Evolutionary conservation across 2,113 vertebrate genomes (phyloP).

Genomic region (Neomonachus schauinslandi): DNA sequence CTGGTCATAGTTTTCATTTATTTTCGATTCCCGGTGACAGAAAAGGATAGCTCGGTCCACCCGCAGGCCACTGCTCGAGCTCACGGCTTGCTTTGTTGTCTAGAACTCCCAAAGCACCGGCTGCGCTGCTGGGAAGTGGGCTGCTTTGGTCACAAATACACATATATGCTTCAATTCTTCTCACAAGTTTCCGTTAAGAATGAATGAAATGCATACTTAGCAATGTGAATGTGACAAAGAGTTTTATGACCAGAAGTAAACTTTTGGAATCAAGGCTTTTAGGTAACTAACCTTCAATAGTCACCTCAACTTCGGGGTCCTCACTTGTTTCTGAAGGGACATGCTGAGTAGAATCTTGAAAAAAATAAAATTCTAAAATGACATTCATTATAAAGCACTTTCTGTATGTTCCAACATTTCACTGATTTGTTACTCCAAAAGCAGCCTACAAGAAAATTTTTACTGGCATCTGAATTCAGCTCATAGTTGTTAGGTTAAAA

Average conservation of each 20-base stretch:
- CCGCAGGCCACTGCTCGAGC: background rate
- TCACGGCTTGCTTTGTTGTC: background rate
- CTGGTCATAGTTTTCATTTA: slow-evolving; percentile 36
- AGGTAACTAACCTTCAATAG: slow-evolving; percentile 87
- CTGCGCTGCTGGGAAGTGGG: slow-evolving; percentile 5
- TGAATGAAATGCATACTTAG: slow-evolving; percentile 52
- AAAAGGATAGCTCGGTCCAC: background rate
- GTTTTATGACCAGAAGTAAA: slow-evolving; percentile 66
- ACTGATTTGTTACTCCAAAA: slow-evolving; percentile 54
- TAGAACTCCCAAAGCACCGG: background rate
- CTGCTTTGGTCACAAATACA: slow-evolving; percentile 41
- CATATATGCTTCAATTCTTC: background rate
- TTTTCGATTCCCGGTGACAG: background rate
- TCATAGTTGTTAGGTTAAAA: slow-evolving; percentile 15
- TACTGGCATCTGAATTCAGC: slow-evolving; percentile 52
- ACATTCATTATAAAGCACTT: slow-evolving; percentile 74
- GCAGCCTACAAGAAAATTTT: slow-evolving; percentile 40
- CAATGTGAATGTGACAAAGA: slow-evolving; percentile 67
- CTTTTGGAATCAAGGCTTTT: slow-evolving; percentile 56
- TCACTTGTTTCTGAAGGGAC: slow-evolving; percentile 86
- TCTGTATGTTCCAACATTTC: slow-evolving; percentile 59
- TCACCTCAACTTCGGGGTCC: slow-evolving; percentile 90
- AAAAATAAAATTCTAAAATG: slow-evolving; percentile 78
- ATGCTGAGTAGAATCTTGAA: slow-evolving; percentile 85
- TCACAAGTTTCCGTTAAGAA: slow-evolving; percentile 46